Conservation (phyloP, 2,888 invertebrate species). For the Drosophila paranaensis region DNA sequence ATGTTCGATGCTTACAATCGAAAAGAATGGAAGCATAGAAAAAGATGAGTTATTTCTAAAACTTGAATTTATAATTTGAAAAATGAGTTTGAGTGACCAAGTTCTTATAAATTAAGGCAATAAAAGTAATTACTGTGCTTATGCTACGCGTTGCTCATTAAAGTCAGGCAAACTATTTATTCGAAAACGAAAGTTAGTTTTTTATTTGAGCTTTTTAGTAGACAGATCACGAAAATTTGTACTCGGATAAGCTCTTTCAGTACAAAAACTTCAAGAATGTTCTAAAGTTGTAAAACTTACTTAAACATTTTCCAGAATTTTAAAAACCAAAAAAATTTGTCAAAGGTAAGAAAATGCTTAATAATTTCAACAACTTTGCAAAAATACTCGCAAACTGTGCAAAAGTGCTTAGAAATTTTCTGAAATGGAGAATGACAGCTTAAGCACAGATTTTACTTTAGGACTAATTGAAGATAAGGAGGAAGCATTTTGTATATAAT, state of each 20-base stretch:
- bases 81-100: conserved; percentile 3
- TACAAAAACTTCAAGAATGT: background rate
- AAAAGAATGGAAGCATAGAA: background rate
- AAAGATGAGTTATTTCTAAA: background rate
- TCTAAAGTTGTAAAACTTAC: too few species aligned
- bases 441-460: conserved; percentile 11
- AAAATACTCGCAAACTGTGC: too few species aligned
- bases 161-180: background rate
- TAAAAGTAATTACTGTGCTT: conserved; percentile 16
- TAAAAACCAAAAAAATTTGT: too few species aligned
- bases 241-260: background rate
- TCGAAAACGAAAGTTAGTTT: too few species aligned
- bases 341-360: too few species aligned
- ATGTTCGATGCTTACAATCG: background rate
- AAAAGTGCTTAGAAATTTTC: too few species aligned
- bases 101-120: conserved; percentile 26
- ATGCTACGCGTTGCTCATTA: background rate
- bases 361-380: too few species aligned
- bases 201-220: background rate
- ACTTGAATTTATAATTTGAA: background rate
- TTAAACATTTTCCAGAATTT: too few species aligned
- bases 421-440: conserved; percentile 2
- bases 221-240: background rate
- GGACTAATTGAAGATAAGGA: background rate
- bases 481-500: conserved; percentile 23